Evolutionary conservation across 2,888 invertebrate species (phyloP).

Genomic region (Auanema sp.): DNA sequence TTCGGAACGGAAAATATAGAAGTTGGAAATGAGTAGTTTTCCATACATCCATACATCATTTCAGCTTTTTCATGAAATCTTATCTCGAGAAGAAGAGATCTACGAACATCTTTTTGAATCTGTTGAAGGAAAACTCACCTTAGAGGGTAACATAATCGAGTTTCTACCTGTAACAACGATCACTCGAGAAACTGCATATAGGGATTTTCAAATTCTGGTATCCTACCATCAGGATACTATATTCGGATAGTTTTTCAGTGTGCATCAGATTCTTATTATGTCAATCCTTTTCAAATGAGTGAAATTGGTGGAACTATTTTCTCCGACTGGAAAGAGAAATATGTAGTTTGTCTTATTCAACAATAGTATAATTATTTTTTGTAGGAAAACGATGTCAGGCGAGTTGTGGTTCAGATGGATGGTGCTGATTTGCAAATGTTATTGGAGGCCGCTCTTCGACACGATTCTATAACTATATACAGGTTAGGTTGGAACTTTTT

Average conservation of each 20-base stretch:
- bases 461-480: conserved; percentile 44
- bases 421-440: conserved; percentile 39
- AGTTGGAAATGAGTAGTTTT: no score
- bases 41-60: conserved; percentile 7
- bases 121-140: neutral
- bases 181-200: conserved; percentile 15
- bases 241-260: conserved; percentile 35
- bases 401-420: conserved; percentile 36
- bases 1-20: no score
- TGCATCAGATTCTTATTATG: conserved; percentile 36
- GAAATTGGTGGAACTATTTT: conserved; percentile 46
- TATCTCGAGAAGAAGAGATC: conserved; percentile 9
- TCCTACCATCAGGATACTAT: no score
- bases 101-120: neutral
- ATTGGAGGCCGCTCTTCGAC: conserved; percentile 43
- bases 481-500: conserved; percentile 26
- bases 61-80: conserved; percentile 16
- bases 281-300: conserved; percentile 40
- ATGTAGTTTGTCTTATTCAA: conserved; percentile 12
- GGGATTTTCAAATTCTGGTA: conserved; percentile 43
- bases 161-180: conserved; percentile 31
- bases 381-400: conserved; percentile 30
- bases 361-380: neutral
- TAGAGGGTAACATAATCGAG: conserved; percentile 19
- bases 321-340: conserved; percentile 41